Percentiles rank a stretch among this genome's conserved stretches.
These are phyloP conservation scores for Andrena marginata DNA, from an alignment of 2,888 invertebrate species.

Conservation along the genomic window DNA sequence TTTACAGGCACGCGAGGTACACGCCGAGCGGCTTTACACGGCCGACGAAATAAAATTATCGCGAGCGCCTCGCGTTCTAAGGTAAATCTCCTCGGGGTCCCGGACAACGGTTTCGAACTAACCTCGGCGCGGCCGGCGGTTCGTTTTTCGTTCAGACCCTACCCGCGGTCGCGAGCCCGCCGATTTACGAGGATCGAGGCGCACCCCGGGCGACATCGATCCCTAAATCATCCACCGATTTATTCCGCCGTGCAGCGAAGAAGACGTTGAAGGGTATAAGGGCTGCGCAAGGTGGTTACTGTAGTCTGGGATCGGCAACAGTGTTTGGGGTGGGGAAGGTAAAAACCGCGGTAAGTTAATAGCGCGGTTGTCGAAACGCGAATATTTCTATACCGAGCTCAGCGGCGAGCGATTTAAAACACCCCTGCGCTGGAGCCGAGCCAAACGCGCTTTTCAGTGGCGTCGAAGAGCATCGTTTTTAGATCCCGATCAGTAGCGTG, in stretches of 20 bases:
- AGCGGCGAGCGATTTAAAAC: conserved; percentile 3
- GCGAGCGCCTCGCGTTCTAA: conserved; percentile 53
- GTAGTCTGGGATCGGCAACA: too few relatives aligned
- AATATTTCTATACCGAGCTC: background rate
- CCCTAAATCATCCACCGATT: conserved; percentile 12
- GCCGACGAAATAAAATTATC: conserved; percentile 64
- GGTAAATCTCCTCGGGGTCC: conserved; percentile 46
- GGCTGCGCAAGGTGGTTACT: too few relatives aligned
- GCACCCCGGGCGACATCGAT: background rate
- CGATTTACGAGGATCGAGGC: conserved; percentile 46
- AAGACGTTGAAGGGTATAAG: too few relatives aligned
- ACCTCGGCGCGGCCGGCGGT: conserved; percentile 32
- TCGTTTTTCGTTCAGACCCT: conserved; percentile 10
- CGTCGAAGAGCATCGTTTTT: conserved; percentile 9
- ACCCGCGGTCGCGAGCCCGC: conserved; percentile 29
- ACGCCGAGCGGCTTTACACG: conserved; percentile 54
- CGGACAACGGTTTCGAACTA: conserved; percentile 34
- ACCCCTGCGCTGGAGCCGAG: background rate
- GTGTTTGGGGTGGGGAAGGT: background rate
- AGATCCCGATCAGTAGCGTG: conserved; percentile 1
- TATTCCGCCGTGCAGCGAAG: background rate
- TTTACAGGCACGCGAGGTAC: conserved; percentile 55
- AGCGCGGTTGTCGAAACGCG: background rate
- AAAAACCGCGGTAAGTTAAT: background rate
- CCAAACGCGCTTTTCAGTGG: conserved; percentile 13